A percentile compares a stretch with the other conserved stretches of the same genome.
These are phyloP conservation scores for Varanus komodoensis DNA, from an alignment of 2,113 vertebrate species.

Conservation along the genomic window DNA sequence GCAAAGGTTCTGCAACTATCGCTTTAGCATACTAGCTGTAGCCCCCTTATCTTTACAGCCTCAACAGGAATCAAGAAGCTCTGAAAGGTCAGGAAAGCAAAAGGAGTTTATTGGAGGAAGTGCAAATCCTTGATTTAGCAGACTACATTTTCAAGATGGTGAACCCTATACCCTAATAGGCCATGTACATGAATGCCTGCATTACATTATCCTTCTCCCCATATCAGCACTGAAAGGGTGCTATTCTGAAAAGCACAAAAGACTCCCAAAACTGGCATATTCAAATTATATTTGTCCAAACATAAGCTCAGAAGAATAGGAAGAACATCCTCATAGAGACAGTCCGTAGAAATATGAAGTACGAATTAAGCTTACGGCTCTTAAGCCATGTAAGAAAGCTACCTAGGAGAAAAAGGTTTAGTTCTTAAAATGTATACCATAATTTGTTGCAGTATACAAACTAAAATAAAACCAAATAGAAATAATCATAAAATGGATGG, in stretches of 20 bases:
- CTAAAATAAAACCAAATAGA: too few species aligned
- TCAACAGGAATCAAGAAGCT: background rate
- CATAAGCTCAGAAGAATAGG: background rate
- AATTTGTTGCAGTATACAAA: background rate
- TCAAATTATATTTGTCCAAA: background rate
- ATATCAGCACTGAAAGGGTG: background rate
- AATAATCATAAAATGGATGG: too few species aligned
- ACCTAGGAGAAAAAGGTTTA: background rate
- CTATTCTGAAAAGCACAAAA: background rate
- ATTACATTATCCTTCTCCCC: background rate
- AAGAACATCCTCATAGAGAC: background rate
- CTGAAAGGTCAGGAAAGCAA: background rate
- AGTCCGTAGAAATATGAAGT: background rate
- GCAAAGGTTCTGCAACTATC: background rate
- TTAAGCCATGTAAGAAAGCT: background rate
- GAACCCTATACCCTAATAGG: background rate
- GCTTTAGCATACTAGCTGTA: background rate
- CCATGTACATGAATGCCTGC: background rate
- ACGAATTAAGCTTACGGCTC: background rate
- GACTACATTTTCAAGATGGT: background rate
- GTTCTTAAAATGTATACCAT: background rate
- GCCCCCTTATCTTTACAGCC: background rate
- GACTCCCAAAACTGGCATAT: background rate
- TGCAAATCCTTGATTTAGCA: too few species aligned
- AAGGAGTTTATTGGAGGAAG: too few species aligned